Evolutionary conservation across 2,113 vertebrate genomes (phyloP), one percentile per base, ranked within the genome.

Genomic region (Dryoscopus gambensis): DNA sequence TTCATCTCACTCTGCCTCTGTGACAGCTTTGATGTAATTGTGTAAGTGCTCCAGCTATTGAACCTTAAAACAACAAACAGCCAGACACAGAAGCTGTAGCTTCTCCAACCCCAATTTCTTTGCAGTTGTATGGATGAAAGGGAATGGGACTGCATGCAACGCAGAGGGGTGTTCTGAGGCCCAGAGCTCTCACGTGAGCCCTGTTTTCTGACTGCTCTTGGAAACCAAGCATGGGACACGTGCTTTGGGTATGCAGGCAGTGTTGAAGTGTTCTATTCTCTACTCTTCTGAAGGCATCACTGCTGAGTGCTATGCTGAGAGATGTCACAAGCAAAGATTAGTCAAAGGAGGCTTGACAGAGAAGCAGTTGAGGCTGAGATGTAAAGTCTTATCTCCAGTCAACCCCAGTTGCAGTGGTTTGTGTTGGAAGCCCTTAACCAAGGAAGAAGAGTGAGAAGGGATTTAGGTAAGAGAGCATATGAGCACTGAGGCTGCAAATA

Each of bases 151-250:
- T 78, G 20, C 33, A 12, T 42, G 23, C 3, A 3, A 67, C 5
- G 5, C 70, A 63, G 40, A 68, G 40, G 10, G 17, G 10, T 73
- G 49, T 59, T 50, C 53, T 63, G n/a, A 65, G 25, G 75, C 25
- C 28, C n/a, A 11, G 12, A 28, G 12, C 23, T 86, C 37, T 77
- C n/a, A 24, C 25, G 37, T 89, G 64, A 46, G 17, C 64, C 28
- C 28, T 46, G 14, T 71, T 76, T 56, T 91, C 50, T 5, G 3
- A 7, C 37, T 56, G 15, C 73, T 74, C 5, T 37, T 86, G 39
- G 67, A 86, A 88, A 52, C 31, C 0, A 3, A 56, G 28, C 55
- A 18, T 9, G 16, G 13, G 60, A 33, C 15, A 30, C 0, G 0
- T 69, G 50, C 25, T 87, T 87, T 91, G 63, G 35, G 16, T 59